A percentile compares a stretch with the other conserved stretches of the same genome.
Evolutionary conservation across 2,113 vertebrate species (phyloP).

Genomic region (Seriola quinqueradiata): DNA sequence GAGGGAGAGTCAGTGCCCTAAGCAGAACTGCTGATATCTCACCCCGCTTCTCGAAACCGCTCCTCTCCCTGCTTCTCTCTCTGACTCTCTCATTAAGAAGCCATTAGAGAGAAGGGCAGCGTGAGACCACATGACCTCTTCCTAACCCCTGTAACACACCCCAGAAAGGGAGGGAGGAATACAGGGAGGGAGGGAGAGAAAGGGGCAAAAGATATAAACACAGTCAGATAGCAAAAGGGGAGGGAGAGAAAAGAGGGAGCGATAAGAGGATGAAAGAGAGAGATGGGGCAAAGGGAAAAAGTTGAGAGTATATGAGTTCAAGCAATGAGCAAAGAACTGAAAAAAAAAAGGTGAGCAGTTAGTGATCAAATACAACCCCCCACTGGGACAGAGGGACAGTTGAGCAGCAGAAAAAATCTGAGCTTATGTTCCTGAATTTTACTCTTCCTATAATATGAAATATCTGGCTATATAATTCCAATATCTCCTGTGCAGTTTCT

Average conservation of each 20-base stretch:
- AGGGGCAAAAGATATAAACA: constrained; percentile 44
- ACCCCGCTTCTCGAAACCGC: constrained; percentile 52
- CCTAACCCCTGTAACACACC: constrained; percentile 71
- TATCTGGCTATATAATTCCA: not conserved
- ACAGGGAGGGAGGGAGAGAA: constrained; percentile 33
- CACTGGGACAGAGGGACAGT: not conserved
- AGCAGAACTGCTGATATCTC: constrained; percentile 71
- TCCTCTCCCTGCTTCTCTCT: constrained; percentile 46
- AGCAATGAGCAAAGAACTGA: not conserved
- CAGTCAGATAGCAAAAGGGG: constrained; percentile 19
- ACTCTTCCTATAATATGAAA: not conserved
- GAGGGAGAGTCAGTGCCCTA: constrained; percentile 42
- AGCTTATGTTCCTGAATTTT: not conserved
- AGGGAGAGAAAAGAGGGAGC: constrained; percentile 19
- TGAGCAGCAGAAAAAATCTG: not conserved
- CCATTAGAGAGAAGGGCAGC: constrained; percentile 75
- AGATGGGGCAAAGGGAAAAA: constrained; percentile 3
- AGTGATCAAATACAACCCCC: not conserved
- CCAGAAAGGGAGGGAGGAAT: constrained; percentile 38
- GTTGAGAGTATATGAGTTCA: not conserved
- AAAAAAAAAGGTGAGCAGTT: not conserved
- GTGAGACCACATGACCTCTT: constrained; percentile 69
- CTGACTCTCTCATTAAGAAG: constrained; percentile 75
- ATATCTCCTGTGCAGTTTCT: not conserved
- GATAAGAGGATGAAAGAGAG: constrained; percentile 23